Percentiles rank a stretch among this genome's conserved stretches.
Evolutionary conservation across 2,888 invertebrate species (phyloP).

Genomic region (Suillia variegata): DNA sequence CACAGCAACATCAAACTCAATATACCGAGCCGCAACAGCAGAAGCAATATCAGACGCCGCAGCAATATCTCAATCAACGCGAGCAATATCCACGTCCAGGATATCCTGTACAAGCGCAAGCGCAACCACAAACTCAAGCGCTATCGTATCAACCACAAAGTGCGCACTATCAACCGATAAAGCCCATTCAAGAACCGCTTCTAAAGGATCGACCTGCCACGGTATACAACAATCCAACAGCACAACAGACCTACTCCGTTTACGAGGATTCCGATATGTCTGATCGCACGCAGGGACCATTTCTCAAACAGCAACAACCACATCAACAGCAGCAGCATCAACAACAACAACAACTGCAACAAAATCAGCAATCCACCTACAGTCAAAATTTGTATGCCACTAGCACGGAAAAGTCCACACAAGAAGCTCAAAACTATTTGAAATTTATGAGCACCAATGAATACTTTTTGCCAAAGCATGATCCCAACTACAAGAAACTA

Average conservation of each 20-base stretch:
- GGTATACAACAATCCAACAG: constrained; percentile 4
- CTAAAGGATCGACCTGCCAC: no score
- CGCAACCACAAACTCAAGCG: constrained; percentile 13
- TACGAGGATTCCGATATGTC: constrained; percentile 48
- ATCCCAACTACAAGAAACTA: constrained; percentile 52
- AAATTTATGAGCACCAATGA: constrained; percentile 57
- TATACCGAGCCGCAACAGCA: constrained; percentile 1
- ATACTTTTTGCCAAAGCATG: constrained; percentile 53
- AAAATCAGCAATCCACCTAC: constrained; percentile 3
- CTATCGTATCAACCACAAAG: constrained; percentile 7
- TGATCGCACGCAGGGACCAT: constrained; percentile 15
- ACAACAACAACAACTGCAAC: constrained; percentile 14
- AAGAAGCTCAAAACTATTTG: constrained; percentile 54
- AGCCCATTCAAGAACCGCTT: constrained; percentile 15
- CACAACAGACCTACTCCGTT: constrained; percentile 38
- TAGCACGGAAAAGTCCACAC: constrained; percentile 29
- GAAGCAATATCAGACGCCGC: constrained; percentile 10
- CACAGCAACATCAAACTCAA: constrained; percentile 12
- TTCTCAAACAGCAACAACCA: constrained; percentile 7
- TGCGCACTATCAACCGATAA: constrained; percentile 13
- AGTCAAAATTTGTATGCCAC: constrained; percentile 23
- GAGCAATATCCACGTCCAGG: constrained; percentile 22
- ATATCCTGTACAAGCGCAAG: background rate
- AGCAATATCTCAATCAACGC: constrained; percentile 26
- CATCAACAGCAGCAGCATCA: no score